phyloP scores from a whole-genome alignment of 2,888 invertebrate species.

The Cartodere bifasciata region DNA sequence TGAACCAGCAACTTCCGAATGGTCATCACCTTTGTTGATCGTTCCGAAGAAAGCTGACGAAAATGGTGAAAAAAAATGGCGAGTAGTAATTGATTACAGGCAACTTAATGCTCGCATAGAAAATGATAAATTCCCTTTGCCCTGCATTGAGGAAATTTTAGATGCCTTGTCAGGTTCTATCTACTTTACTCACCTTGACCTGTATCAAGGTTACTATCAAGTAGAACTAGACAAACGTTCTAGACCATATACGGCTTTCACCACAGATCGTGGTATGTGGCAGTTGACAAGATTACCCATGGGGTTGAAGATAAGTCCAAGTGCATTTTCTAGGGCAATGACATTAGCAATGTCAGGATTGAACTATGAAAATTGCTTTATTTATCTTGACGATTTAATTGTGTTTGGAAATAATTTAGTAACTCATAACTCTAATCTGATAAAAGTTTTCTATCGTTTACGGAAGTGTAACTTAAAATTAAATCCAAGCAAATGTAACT shows the following conservation, averaged over 20 bases:
- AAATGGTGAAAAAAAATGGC: conserved; percentile 5
- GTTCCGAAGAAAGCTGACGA: conserved; percentile 24
- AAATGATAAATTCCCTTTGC: conserved; percentile 16
- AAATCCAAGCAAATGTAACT: too few species aligned
- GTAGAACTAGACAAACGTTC: conserved; percentile 15
- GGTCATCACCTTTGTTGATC: conserved; percentile 17
- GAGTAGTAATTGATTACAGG: conserved; percentile 13
- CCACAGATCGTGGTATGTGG: conserved; percentile 18
- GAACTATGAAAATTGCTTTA: conserved; percentile 17
- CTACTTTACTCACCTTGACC: too few species aligned
- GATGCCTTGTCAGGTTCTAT: conserved; percentile 19
- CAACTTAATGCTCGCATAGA: conserved; percentile 12
- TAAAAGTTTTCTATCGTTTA: conserved; percentile 13
- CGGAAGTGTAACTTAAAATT: conserved; percentile 16
- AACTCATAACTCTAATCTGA: conserved; percentile 16
- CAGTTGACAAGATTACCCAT: conserved; percentile 19
- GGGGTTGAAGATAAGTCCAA: conserved; percentile 19
- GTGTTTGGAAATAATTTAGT: conserved; percentile 16
- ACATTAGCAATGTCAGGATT: conserved; percentile 17
- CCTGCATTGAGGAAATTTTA: conserved; percentile 19
- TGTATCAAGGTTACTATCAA: conserved; percentile 20
- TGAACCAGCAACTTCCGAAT: conserved; percentile 15
- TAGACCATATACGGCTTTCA: conserved; percentile 19
- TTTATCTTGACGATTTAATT: too few species aligned
- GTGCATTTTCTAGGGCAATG: conserved; percentile 20